Evolutionary conservation across 2,888 invertebrate genomes (phyloP), one percentile per base, ranked within the genome.

Genomic region (Idaea straminata): DNA sequence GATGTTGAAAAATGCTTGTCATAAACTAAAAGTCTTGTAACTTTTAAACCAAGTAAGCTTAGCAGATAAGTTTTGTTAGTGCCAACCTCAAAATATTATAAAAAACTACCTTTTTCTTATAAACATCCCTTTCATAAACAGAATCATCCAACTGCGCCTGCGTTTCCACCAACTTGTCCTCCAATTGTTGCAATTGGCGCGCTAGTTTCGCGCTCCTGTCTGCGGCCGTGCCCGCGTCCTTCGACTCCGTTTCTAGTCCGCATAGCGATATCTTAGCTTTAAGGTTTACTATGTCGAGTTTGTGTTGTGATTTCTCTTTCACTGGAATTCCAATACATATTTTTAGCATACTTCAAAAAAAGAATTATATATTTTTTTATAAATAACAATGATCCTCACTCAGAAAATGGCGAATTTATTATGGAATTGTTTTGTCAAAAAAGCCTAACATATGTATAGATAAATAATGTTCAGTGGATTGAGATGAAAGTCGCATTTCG

Each of bases 81-180:
- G 25, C 25, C 25, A 25, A 25, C 25, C 25, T 47, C 6, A 13
- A 47, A 47, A 47, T 47, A 47, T 47, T 47, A 7, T 10, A 7
- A 35, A 13, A 7, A 61, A 64, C 58, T 72, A 92, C 92, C 88
- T 92, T 94, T 62, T 89, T 81, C 63, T 85, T 89, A 61, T 92
- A 86, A 1, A 77, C 73, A 65, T 94, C 94, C 63, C 93, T 92
- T 59, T 95, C 94, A 64, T 88, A 87, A 63, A 88, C 86, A 0
- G 93, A 79, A 65, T 94, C 90, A n/a, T 93, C 93, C 15, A 94
- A 78, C 72, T 94, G 93, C 61, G 82, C 84, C 70, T 94, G 93
- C 0, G 94, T 86, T 64, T 90, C 87, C 0, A 89, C 78, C 13
- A 95, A 84, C 47, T 92, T 89, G 61, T 90, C 83, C 75, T 95